Evolutionary conservation across 2,113 vertebrate genomes (phyloP), one percentile per base, ranked within the genome.

Genomic region (Pogonocichla stellata): DNA sequence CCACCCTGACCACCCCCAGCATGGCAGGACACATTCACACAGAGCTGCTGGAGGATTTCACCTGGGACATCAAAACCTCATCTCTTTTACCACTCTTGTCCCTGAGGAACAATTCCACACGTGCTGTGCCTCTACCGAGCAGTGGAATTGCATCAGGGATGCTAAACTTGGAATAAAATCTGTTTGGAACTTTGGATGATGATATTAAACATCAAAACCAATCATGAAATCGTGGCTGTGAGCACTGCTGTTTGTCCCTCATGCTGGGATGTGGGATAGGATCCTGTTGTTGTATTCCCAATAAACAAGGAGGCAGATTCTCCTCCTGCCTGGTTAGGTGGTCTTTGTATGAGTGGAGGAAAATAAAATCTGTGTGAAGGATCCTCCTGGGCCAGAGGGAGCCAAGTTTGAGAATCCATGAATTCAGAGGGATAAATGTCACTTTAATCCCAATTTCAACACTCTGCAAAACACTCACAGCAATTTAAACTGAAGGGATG

Each of bases 231-330:
- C 36, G 66, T n/a, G 38, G 47, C 66, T 24, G 25, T n/a, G 43
- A 36, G 0, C 0, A 1, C 48, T 42, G 26, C 38, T 92, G 65
- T 82, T 89, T 90, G 70, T 81, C 48, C 62, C 86, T 56, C 17
- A 1, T 34, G 66, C 74, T 70, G 34, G 51, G 75, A 15, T 71
- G 81, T 45, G 62, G 81, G 80, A 94, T 13, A 94, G 70, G 70
- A 82, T 66, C 17, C 84, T 28, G 47, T 95, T 96, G 91, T 95
- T 95, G 45, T 28, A 8, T 48, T 85, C 83, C 84, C 42, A 71
- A 53, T 23, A 61, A 85, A 95, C 95, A 95, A 91, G 92, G 93
- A 54, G 66, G 45, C 84, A 48, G 50, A 77, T 93, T 94, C 87
- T 95, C n/a, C 81, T 87, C 42, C 20, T 8, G 57, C 65, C 29